phyloP scores from a whole-genome alignment of 2,113 vertebrate genomes.

The Lynx canadensis region DNA sequence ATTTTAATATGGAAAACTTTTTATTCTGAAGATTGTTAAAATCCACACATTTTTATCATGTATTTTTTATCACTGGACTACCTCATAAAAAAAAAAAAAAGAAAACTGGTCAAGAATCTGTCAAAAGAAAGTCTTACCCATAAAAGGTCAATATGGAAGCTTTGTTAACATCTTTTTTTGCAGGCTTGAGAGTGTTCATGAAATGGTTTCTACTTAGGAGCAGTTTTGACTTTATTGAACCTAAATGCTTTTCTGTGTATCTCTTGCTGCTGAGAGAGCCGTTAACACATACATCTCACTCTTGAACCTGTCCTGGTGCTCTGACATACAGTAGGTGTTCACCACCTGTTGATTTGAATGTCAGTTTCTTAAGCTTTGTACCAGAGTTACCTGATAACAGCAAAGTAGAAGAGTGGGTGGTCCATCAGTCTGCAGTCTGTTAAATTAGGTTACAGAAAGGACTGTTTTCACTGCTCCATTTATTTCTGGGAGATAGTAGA shows the following conservation, averaged over 20 bases:
- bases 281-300: not conserved
- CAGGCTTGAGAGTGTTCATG: not conserved
- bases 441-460: slow-evolving; percentile 6
- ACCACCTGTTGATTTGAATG: not conserved
- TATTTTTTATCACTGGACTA: not conserved
- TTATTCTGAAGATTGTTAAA: slow-evolving; percentile 10
- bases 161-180: not conserved
- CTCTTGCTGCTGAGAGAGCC: not conserved
- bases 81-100: not conserved
- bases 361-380: not conserved
- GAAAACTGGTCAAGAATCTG: not conserved
- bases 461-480: not conserved
- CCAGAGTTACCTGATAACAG: not conserved
- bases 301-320: not conserved
- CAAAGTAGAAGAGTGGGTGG: not conserved
- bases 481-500: not conserved
- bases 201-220: not conserved
- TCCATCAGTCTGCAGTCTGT: not conserved
- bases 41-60: not conserved
- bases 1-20: not conserved
- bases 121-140: not conserved
- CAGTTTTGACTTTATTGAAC: slow-evolving; percentile 3
- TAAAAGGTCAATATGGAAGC: not conserved
- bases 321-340: not conserved
- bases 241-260: not conserved